Percentiles rank a stretch among this genome's conserved stretches.
phyloP scores from a whole-genome alignment of 2,888 invertebrate genomes.

The Caenorhabditis sp. region DNA sequence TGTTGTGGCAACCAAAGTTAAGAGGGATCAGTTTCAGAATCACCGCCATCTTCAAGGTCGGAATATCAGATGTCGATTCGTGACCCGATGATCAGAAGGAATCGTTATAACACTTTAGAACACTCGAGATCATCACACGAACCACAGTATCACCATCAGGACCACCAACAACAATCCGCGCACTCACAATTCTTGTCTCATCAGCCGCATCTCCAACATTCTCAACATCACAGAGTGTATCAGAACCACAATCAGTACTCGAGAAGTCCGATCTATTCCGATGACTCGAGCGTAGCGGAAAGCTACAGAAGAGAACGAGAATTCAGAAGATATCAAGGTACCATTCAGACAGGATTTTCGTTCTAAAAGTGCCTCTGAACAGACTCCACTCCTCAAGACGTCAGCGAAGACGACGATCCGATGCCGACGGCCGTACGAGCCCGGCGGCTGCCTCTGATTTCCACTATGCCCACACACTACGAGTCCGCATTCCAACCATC shows the following conservation, averaged over 20 bases:
- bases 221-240: slow-evolving; percentile 41
- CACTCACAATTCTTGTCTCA: slow-evolving; percentile 4
- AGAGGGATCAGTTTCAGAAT: slow-evolving; percentile 54
- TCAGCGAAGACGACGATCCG: slow-evolving; percentile 69
- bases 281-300: slow-evolving; percentile 66
- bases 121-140: slow-evolving; percentile 56
- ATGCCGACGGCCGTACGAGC: slow-evolving; percentile 66
- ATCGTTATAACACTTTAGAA: slow-evolving; percentile 47
- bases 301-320: slow-evolving; percentile 60
- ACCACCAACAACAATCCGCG: slow-evolving; percentile 9
- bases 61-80: slow-evolving; percentile 67
- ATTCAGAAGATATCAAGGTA: slow-evolving; percentile 56
- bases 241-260: slow-evolving; percentile 58
- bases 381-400: slow-evolving; percentile 62
- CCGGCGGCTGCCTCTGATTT: slow-evolving; percentile 66
- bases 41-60: slow-evolving; percentile 66
- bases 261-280: slow-evolving; percentile 67
- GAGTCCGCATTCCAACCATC: slow-evolving; percentile 57
- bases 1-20: slow-evolving; percentile 16
- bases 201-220: slow-evolving; percentile 35
- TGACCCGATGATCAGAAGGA: slow-evolving; percentile 61
- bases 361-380: background rate
- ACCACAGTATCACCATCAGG: slow-evolving; percentile 28
- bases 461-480: slow-evolving; percentile 63
- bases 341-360: background rate